Base-by-base conservation (phyloP, 92 coral and sea anemone genomes). In the Porites cylindrica region DNA sequence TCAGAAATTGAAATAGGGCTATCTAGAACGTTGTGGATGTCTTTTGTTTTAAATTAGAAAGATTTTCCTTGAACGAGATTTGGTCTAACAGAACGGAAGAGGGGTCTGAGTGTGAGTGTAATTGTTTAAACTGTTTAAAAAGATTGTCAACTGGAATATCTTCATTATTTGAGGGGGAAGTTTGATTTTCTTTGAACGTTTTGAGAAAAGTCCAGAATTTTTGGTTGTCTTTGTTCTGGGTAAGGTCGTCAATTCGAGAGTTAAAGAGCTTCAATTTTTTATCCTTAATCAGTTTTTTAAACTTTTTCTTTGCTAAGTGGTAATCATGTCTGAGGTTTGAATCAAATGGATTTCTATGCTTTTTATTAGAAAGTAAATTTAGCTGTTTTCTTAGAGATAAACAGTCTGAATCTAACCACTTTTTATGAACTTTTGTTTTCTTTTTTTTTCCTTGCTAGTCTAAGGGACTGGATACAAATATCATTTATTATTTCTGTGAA, bases 351-450 rank as follows among this genome's bases (percentile, higher is more conserved):
- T 74, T 17, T 74, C 61, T 51, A 14, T 16, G 24, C 53, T 73
- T 18, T 74, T 51, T 51, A 20, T 74, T 52, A 74, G 63, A 74
- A 8, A 74, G 78, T 18, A 74, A 51, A 74, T 51, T 74, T n/a
- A 74, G 21, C 9, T 72, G 8, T 43, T 43, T 72, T 72, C 56
- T 14, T 32, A 50, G 76, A 43, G 62, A 10, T 4, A 10, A 32
- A 66, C 70, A 66, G 21, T 66, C 70, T 66, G 19, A 17, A 66
- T 17, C 70, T 8, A 66, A 67, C 72, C 8, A 20, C 24, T 6
- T n/a, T 67, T 67, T 21, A 7, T 67, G 29, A 1, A 26, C 2
- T 21, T 14, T 23, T 67, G 10, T 29, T 13, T n/a, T n/a, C 10
- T 43, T 67, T 67, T 67, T 67, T 67, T 20, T 29, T 21, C 2